Evolutionary conservation across 1,140 invertebrate species (phyloP), one percentile per base, ranked within the genome.

Genomic region (Bombus superbus): DNA sequence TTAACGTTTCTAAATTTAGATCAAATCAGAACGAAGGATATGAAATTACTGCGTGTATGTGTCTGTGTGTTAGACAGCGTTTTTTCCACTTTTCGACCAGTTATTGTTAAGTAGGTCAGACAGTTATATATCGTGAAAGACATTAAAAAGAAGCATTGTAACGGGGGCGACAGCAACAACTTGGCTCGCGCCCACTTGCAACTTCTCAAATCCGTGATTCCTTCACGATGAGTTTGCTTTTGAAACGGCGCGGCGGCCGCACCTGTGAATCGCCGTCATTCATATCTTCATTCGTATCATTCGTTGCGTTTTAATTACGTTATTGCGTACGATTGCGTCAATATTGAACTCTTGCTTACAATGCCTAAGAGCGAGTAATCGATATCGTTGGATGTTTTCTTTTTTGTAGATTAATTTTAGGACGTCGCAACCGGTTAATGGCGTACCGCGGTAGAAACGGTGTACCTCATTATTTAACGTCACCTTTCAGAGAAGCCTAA

Each of bases 101-200:
- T 11, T 13, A 22, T 13, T 59, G 2, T 35, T 69, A 88, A 88
- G 42, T 83, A 13, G 66, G 59, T 80, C 81, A 42, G 25, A 53
- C 47, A 22, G 8, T 1, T 59, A 76, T 15, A 32, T 40, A 59
- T 62, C 25, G 86, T 4, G 28, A 53, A 53, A 53, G 47, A 53
- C 47, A 53, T 53, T 53, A 53, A 53, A 53, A 53, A 53, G 47
- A 53, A 53, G 47, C 18, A 53, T 53, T 53, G 47, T 22, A 53
- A 53, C 18, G 47, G 47, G 47, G 18, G 47, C 59, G 28, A 62
- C 59, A 11, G 10, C 57, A 87, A 59, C 72, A 87, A 78, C 62
- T 82, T 28, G 83, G 81, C 15, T 89, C n/a, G 75, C 88, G 87
- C 83, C 75, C 76, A 85, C 76, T 72, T 71, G 42, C 66, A 28